A percentile compares a stretch with the other conserved stretches of the same genome.
These are phyloP conservation scores for Himantopus leucocephalus DNA, from an alignment of 2,113 vertebrate species.

Conservation along the genomic window DNA sequence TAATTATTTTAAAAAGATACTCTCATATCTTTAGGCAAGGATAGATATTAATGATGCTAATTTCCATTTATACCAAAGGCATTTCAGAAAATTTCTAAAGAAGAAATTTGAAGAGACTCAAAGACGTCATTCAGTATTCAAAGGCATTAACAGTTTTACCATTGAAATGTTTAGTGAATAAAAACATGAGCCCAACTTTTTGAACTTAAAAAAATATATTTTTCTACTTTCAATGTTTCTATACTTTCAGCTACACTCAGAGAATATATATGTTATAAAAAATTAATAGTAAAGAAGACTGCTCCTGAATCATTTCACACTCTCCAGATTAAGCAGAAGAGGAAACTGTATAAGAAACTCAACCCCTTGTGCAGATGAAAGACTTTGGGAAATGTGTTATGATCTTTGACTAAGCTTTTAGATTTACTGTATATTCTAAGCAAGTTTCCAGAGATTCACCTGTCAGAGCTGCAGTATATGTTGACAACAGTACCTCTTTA, in stretches of 20 bases:
- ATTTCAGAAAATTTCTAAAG: background rate
- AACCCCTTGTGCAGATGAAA: background rate
- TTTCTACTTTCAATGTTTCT: background rate
- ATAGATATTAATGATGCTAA: background rate
- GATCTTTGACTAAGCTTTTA: background rate
- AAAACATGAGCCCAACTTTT: background rate
- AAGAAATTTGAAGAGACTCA: background rate
- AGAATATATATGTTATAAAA: background rate
- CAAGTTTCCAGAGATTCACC: background rate
- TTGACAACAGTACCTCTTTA: background rate
- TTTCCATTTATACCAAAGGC: background rate
- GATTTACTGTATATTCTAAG: background rate
- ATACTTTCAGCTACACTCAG: background rate
- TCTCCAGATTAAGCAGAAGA: background rate
- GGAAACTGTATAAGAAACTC: background rate
- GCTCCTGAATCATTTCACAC: background rate
- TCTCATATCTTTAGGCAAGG: background rate
- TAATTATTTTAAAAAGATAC: background rate
- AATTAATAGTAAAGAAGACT: background rate
- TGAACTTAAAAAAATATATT: background rate
- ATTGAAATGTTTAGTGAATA: background rate
- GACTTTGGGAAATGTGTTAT: background rate
- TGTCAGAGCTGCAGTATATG: background rate
- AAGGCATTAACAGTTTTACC: background rate
- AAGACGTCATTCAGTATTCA: background rate